A percentile compares a stretch with the other conserved stretches of the same genome.
Evolutionary conservation across 2,888 invertebrate species (phyloP).

Genomic region (Lottia gigantea): DNA sequence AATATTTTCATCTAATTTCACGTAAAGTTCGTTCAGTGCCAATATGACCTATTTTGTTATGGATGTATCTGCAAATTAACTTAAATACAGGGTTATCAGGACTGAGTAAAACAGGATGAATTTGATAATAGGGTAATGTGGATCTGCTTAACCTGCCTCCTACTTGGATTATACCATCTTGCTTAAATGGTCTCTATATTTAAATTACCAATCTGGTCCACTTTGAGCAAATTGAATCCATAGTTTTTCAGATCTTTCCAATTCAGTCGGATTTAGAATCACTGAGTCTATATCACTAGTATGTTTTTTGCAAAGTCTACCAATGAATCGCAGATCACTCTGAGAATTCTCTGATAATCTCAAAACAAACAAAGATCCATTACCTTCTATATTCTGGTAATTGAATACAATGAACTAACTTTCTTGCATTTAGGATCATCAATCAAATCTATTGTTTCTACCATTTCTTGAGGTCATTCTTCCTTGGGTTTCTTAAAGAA

Average conservation of each 20-base stretch:
- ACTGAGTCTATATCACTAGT: too few relatives aligned
- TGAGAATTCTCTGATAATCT: conserved; percentile 7
- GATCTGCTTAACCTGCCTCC: conserved; percentile 17
- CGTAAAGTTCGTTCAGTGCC: conserved; percentile 18
- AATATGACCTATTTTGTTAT: conserved; percentile 8
- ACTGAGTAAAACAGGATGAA: conserved; percentile 15
- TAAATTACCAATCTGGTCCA: conserved; percentile 5
- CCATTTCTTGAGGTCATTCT: background rate
- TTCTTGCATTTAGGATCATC: background rate
- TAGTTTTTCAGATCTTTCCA: conserved; percentile 7
- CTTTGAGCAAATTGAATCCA: conserved; percentile 12
- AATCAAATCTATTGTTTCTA: background rate
- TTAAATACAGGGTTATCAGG: background rate
- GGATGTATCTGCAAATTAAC: conserved; percentile 9
- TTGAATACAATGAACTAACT: background rate
- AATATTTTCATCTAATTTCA: conserved; percentile 4
- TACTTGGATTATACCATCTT: conserved; percentile 8
- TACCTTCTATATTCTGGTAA: background rate
- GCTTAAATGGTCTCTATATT: conserved; percentile 2
- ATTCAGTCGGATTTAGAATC: too few relatives aligned
- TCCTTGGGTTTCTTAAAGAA: conserved; percentile 15
- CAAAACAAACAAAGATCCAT: conserved; percentile 12
- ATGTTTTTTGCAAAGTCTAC: background rate
- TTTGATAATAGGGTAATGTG: background rate
- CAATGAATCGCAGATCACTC: conserved; percentile 11